Conservation (phyloP, 2,113 vertebrate genomes). For the Brienomyrus longianalis region DNA sequence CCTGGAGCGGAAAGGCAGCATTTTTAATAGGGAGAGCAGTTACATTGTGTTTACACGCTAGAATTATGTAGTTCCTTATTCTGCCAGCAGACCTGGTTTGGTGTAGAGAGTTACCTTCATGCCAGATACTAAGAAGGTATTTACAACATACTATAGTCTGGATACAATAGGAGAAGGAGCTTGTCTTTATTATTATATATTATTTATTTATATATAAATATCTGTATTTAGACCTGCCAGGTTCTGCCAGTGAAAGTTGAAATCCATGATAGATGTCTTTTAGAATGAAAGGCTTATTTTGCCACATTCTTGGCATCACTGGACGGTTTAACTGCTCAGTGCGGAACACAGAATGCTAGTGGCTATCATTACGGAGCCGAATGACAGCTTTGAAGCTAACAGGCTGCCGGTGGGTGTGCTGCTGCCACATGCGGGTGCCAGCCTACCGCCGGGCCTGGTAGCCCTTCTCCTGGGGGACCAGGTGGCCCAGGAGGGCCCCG, state of each 20-base stretch:
- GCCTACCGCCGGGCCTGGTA: constrained; percentile 75
- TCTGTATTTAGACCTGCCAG: not conserved
- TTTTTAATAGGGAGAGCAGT: constrained; percentile 3
- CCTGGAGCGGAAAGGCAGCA: constrained; percentile 52
- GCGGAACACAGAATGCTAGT: not conserved
- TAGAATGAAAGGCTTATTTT: not conserved
- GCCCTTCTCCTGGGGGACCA: constrained; percentile 72
- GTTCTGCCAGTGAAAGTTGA: not conserved
- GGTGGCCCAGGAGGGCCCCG: constrained; percentile 69
- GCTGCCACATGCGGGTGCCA: not conserved
- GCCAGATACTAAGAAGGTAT: not conserved
- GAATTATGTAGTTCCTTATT: not conserved
- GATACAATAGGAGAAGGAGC: not conserved
- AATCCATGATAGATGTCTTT: not conserved
- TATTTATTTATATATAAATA: not conserved
- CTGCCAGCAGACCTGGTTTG: not conserved
- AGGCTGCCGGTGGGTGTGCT: not conserved
- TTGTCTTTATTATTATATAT: not conserved
- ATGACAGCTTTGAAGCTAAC: not conserved
- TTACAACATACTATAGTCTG: not conserved
- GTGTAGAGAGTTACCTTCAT: not conserved
- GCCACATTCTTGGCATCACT: not conserved
- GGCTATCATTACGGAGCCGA: not conserved
- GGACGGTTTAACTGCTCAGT: not conserved
- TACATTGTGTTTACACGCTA: not conserved